Evolutionary conservation across 2,113 vertebrate species (phyloP), one percentile per base, ranked within the genome.

Genomic region (Spizaetus ornatus): DNA sequence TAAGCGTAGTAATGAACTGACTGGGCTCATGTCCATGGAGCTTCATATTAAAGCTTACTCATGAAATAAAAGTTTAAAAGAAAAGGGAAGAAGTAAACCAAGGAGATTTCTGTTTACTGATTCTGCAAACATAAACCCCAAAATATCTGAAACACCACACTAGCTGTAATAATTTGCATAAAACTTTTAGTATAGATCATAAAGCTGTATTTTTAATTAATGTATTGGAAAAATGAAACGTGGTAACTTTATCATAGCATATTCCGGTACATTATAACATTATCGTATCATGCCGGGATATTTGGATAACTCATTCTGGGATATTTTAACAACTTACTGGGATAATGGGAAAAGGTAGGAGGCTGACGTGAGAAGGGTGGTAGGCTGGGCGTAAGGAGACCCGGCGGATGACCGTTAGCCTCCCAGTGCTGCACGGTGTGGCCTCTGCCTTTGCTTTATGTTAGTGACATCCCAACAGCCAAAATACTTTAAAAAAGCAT

Each of bases 351-450:
- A 40, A 4, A 47, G 15, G n/a, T 6, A 9, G 15, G 29, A 70
- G 47, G 29, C 36, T 32, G 59, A 9, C 11, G 8, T 4, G 56
- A 29, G 48, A 16, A 15, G n/a, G 40, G 12, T 16, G 36, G 31
- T 42, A 20, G 31, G 13, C 27, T 38, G 65, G 14, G 15, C 1
- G 0, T 23, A 13, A 23, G 23, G 22, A 45, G 27, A 38, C 34
- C 4, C 2, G 2, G 34, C 47, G 29, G 16, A 21, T 21, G 47
- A 6, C 29, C 13, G 0, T 23, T 9, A 11, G 17, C 40, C 34
- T 16, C 29, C 53, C 14, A 3, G 7, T 5, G 21, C 83, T 25
- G 42, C 36, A 43, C 4, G 0, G 10, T 3, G 16, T 4, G 31
- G 36, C n/a, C 31, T 43, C 34, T 16, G 32, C 32, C 22, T 80